Evolutionary conservation across 1,140 invertebrate species (phyloP), one percentile per base, ranked within the genome.

Genomic region (Metaphire vulgaris): DNA sequence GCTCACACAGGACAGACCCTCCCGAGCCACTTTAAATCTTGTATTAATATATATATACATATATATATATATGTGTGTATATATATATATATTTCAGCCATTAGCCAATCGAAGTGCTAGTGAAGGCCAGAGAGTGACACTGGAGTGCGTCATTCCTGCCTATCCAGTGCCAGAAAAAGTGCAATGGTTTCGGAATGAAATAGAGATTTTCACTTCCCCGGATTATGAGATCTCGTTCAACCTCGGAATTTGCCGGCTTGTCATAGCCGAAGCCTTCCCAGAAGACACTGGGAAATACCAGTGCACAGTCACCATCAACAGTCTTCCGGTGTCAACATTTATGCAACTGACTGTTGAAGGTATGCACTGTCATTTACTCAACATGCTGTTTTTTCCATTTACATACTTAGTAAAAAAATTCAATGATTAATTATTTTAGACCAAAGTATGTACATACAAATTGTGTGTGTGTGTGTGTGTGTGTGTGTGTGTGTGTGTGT

Each of bases 251-350:
- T 81, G 81, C 72, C 93, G 92, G 81, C 86, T 98, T 72, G 90
- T 92, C 79, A 97, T 98, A 79, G 91, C 93, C 21, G 95, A 98
- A 85, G 95, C 97, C 81, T 98, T 97, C 91, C 94, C 95, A 15
- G 88, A 91, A 81, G 97, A 99, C 87, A 90, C 91, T 82, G 97
- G 97, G 34, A 92, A 95, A 83, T 99, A 98, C 84, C 91, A 93
- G 77, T 98, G 96, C 87, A 89, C 92, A 78, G 93, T 96, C 28
- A 91, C 91, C 71, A 97, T 96, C 84, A 90, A 91, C 31, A 92
- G 93, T 69, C 97, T 97, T 81, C 89, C 91, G 80, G 93, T 92
- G 32, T 80, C 79, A 21, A 82, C 83, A 33, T 80, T 82, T 26
- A 80, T 82, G 33, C 78, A 77, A 31, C 77, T 87, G 6, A 74